Evolutionary conservation across 92 coral and sea anemone genomes (phyloP), one percentile per base, ranked within the genome.

Genomic region (Metridium senile): DNA sequence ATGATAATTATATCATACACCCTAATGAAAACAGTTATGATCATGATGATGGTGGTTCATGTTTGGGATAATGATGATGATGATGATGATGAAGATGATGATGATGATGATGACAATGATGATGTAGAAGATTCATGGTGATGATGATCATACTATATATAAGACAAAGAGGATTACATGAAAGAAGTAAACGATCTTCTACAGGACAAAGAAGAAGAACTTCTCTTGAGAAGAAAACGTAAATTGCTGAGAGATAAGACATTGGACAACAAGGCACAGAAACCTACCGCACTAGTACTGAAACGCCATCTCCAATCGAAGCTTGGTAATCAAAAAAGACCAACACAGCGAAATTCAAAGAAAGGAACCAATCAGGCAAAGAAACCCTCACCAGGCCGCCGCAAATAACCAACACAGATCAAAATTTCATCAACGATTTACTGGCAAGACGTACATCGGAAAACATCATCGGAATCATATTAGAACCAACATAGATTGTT

Each of bases 311-410:
- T 39, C 49, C 49, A 39, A 13, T 39, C 49, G 6, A 39, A 39
- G 13, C 49, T 39, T 39, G 49, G 49, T 39, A 39, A 39, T 39
- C 49, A 39, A 39, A 39, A 39, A 6, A 39, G 49, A 39, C 49
- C 49, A 39, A 13, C 13, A 39, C 49, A 6, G 13, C 6, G 49
- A 13, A 39, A 39, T 13, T 6, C 6, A 39, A 39, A 39, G 49
- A 39, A 39, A 39, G 49, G 13, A 39, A 4, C 49, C 13, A 39
- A 39, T 39, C 49, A 39, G 49, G 49, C 49, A 13, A 39, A 18
- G 16, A 62, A 26, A 23, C 67, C 67, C 67, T 1, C 67, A 2
- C 67, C 67, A 62, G 67, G 28, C 16, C 67, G 27, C 32, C 67
- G 30, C 67, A 62, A 62, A 62, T 62, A 62, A 62, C 28, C 30